A percentile compares a stretch with the other conserved stretches of the same genome.
These are phyloP conservation scores for Calameuta pallipes DNA, from an alignment of 2,888 invertebrate species.

Conservation along the genomic window DNA sequence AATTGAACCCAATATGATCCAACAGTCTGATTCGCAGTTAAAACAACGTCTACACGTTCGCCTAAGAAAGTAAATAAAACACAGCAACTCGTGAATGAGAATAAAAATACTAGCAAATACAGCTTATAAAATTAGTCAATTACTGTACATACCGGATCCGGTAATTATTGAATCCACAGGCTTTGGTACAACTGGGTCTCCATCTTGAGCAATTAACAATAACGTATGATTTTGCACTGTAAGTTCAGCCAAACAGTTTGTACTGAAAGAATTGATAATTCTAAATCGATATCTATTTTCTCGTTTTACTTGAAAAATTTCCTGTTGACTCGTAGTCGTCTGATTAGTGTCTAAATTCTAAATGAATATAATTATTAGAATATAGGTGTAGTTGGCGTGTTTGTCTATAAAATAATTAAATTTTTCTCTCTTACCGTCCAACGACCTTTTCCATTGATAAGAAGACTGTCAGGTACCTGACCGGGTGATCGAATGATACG, in stretches of 20 bases:
- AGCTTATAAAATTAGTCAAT: too few species aligned
- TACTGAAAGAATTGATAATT: slow-evolving; percentile 35
- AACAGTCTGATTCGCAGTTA: slow-evolving; percentile 79
- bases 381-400: too few species aligned
- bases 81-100: too few species aligned
- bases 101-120: too few species aligned
- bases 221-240: slow-evolving; percentile 28
- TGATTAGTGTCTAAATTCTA: slow-evolving; percentile 14
- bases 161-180: slow-evolving; percentile 16
- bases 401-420: too few species aligned
- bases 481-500: slow-evolving; percentile 81
- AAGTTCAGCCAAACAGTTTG: slow-evolving; percentile 34
- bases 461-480: slow-evolving; percentile 82
- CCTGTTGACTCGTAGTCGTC: slow-evolving; percentile 17
- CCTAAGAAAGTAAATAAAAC: slow-evolving; percentile 68
- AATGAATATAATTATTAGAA: not conserved
- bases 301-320: slow-evolving; percentile 22
- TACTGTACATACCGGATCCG: slow-evolving; percentile 17
- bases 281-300: slow-evolving; percentile 37
- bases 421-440: slow-evolving; percentile 22
- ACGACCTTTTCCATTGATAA: slow-evolving; percentile 85
- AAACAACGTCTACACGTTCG: slow-evolving; percentile 88
- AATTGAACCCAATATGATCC: slow-evolving; percentile 68
- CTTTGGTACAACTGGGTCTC: slow-evolving; percentile 29
- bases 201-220: slow-evolving; percentile 39